Conservation (phyloP, 2,797 vertebrate species). For the Bovichtus variegatus region DNA sequence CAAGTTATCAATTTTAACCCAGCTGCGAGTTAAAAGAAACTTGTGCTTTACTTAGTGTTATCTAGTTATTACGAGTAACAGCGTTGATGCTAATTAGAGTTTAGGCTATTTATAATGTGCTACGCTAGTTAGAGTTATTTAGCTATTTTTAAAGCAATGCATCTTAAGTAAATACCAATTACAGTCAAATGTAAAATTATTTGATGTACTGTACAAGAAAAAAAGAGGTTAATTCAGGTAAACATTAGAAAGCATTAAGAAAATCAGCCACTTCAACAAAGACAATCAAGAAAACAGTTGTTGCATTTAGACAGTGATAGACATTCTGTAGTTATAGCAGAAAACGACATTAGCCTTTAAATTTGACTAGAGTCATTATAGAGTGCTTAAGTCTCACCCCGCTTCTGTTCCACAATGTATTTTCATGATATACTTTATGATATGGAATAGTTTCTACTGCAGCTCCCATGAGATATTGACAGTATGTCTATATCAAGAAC, state of each 20-base stretch:
- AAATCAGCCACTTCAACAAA: constrained; percentile 54
- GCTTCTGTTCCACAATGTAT: constrained; percentile 27
- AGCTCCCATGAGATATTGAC: constrained; percentile 19
- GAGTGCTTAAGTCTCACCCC: constrained; percentile 35
- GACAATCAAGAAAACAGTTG: constrained; percentile 67
- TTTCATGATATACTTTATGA: not conserved
- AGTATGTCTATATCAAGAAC: constrained; percentile 3
- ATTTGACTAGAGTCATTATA: constrained; percentile 26
- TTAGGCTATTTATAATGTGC: constrained; percentile 88
- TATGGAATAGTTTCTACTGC: constrained; percentile 11
- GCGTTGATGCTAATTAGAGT: constrained; percentile 84
- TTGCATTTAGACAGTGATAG: constrained; percentile 47
- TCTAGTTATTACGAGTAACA: constrained; percentile 84
- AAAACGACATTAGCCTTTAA: constrained; percentile 17
- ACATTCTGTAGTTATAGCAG: constrained; percentile 35
- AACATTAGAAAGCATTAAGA: constrained; percentile 54
- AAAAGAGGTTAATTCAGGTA: constrained; percentile 64
- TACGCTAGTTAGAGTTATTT: constrained; percentile 85
- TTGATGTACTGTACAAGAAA: constrained; percentile 64
- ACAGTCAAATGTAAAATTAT: constrained; percentile 57
- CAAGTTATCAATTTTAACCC: constrained; percentile 86
- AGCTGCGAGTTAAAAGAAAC: constrained; percentile 84
- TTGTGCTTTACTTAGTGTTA: constrained; percentile 76
- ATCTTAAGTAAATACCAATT: constrained; percentile 60
- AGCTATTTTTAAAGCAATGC: constrained; percentile 72